Evolutionary conservation across 2,797 vertebrate species (phyloP), one percentile per base, ranked within the genome.

Genomic region (Gallinago solitaria): DNA sequence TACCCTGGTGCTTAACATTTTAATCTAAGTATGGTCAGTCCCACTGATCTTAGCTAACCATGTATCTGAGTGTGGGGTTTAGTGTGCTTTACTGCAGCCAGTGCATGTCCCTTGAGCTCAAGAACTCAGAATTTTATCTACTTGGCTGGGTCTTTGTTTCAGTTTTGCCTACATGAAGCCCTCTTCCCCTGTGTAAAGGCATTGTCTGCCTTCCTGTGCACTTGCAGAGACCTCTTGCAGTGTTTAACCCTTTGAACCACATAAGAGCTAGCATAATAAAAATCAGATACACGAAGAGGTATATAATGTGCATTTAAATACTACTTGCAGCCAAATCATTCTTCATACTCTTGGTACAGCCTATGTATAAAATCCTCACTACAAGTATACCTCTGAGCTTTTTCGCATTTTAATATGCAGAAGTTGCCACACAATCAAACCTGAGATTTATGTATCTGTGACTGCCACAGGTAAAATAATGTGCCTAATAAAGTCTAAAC

Each of bases 351-450:
- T 79, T 53, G 43, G 71, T 95, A 45, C 25, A 76, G 17, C 59
- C 18, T 81, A 18, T 70, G 61, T 51, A 56, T 93, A 83, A 94
- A 95, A 85, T 67, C 33, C 27, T 81, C n/a, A 76, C 43, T 75
- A 53, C 35, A 63, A 61, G 47, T 77, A 78, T 53, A 68, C 28
- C 16, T 76, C 27, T 78, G 51, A 79, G 91, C 68, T 81, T 12
- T 71, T 94, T 71, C 1, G 4, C 11, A 43, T 89, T 94, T 93
- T 80, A 76, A 79, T 79, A 48, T 89, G 89, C 37, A 56, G 45
- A 95, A 95, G 59, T 97, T 94, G 54, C 64, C 81, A 67, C 63
- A 81, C 30, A 83, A 14, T 79, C 88, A 93, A 70, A 83, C 16
- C 23, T 81, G 69, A 69, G 33, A 84, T 90, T 94, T 95, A 77